Evolutionary conservation across 2,797 vertebrate species (phyloP).

Genomic region (Bryconaethiops microstoma): DNA sequence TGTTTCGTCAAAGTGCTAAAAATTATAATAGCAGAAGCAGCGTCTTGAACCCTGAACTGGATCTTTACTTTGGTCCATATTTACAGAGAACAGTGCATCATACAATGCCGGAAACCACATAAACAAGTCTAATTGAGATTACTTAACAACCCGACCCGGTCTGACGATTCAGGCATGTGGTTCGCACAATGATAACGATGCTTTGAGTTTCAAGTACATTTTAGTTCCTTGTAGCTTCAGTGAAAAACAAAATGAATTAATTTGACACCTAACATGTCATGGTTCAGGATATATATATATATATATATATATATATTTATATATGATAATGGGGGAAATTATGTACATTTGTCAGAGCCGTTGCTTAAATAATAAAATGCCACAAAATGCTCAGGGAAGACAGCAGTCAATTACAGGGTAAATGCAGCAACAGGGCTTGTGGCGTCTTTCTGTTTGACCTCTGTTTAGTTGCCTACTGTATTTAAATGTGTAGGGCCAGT

Average conservation of each 20-base stretch:
- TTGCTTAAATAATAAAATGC: background rate
- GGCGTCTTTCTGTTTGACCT: background rate
- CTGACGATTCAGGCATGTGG: background rate
- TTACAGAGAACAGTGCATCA: background rate
- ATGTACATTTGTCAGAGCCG: too few relatives aligned
- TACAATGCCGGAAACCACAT: background rate
- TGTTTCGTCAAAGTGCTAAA: background rate
- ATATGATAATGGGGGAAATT: background rate
- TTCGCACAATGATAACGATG: background rate
- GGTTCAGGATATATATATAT: background rate
- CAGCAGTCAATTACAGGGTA: background rate
- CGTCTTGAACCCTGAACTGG: background rate
- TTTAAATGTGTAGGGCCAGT: slow-evolving; percentile 31
- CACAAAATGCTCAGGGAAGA: slow-evolving; percentile 1
- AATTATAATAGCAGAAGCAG: background rate
- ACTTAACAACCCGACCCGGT: background rate
- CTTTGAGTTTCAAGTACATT: background rate
- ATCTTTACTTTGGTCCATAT: background rate
- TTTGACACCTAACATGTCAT: background rate
- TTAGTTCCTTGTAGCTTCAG: background rate
- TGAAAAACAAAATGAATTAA: background rate
- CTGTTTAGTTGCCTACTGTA: slow-evolving; percentile 20
- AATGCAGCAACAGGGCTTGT: background rate
- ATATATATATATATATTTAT: background rate
- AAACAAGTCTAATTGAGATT: background rate